Conservation (phyloP, 35 echinoderm and acorn worm species). For the Apostichopus japonicus region DNA sequence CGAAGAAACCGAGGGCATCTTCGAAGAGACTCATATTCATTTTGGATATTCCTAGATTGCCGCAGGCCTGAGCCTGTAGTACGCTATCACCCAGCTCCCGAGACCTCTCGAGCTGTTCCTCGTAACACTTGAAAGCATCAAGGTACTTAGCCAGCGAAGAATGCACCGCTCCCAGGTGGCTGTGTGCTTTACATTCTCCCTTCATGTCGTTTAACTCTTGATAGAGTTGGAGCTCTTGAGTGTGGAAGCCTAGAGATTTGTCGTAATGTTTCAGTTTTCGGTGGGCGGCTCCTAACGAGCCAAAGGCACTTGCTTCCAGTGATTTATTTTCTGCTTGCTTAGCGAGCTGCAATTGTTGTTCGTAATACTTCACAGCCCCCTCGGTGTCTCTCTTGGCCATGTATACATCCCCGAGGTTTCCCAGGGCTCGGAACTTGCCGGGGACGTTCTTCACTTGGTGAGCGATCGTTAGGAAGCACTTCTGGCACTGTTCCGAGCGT, state of each 20-base stretch:
- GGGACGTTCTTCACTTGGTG: conserved; percentile 94
- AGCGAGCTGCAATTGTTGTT: conserved; percentile 93
- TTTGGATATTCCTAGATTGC: conserved; percentile 95
- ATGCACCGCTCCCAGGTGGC: conserved; percentile 93
- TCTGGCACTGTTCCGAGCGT: conserved; percentile 91
- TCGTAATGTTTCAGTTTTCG: conserved; percentile 89
- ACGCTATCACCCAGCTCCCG: conserved; percentile 80
- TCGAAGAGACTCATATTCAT: conserved; percentile 99
- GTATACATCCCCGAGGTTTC: conserved; percentile 95
- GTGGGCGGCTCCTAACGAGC: conserved; percentile 85
- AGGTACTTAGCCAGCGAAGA: conserved; percentile 82
- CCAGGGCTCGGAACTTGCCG: conserved; percentile 96
- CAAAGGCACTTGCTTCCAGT: conserved; percentile 92
- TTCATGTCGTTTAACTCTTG: conserved; percentile 93
- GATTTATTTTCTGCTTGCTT: conserved; percentile 94
- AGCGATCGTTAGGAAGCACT: conserved; percentile 95
- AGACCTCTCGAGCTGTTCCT: conserved; percentile 88
- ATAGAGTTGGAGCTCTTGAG: conserved; percentile 93
- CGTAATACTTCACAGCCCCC: conserved; percentile 91
- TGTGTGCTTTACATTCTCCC: conserved; percentile 97
- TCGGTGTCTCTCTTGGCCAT: conserved; percentile 92
- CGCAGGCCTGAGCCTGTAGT: conserved; percentile 93
- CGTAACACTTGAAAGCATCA: conserved; percentile 96
- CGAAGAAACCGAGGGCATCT: conserved; percentile 97
- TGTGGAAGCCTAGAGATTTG: conserved; percentile 91